These are phyloP conservation scores for Anabas testudineus DNA, from an alignment of 2,797 vertebrate genomes.

Conservation along the genomic window DNA sequence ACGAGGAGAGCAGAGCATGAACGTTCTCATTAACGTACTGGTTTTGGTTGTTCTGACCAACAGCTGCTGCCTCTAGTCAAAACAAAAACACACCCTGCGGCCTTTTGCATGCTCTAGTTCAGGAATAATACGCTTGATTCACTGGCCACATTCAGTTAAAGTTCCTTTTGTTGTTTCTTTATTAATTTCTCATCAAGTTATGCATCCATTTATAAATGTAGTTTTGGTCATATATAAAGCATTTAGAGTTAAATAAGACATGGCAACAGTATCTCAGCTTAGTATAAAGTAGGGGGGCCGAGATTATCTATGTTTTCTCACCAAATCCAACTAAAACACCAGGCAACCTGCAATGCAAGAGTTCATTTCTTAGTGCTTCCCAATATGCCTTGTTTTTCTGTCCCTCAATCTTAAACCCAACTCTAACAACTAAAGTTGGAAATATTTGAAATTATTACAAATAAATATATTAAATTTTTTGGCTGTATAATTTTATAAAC, in stretches of 20 bases:
- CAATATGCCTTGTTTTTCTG: neutral
- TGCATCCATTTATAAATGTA: neutral
- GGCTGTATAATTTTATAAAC: no score
- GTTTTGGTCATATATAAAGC: neutral
- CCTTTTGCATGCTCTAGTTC: neutral
- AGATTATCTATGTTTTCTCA: neutral
- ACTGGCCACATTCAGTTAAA: neutral
- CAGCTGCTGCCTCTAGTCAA: conserved; percentile 9
- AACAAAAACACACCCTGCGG: conserved; percentile 4
- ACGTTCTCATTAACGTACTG: neutral
- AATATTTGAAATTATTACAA: neutral
- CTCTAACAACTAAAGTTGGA: neutral
- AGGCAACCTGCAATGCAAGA: neutral
- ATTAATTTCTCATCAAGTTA: neutral
- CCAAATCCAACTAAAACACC: neutral
- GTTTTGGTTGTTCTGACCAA: conserved; percentile 7
- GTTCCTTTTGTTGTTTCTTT: neutral
- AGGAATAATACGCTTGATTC: neutral
- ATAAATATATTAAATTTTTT: no score
- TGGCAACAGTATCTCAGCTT: neutral
- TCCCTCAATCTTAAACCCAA: neutral
- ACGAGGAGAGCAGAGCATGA: conserved; percentile 15
- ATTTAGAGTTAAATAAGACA: neutral
- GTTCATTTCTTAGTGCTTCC: neutral
- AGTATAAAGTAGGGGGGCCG: neutral